phyloP scores from a whole-genome alignment of 2,888 invertebrate genomes.

The Carpatolechia fugitivella region DNA sequence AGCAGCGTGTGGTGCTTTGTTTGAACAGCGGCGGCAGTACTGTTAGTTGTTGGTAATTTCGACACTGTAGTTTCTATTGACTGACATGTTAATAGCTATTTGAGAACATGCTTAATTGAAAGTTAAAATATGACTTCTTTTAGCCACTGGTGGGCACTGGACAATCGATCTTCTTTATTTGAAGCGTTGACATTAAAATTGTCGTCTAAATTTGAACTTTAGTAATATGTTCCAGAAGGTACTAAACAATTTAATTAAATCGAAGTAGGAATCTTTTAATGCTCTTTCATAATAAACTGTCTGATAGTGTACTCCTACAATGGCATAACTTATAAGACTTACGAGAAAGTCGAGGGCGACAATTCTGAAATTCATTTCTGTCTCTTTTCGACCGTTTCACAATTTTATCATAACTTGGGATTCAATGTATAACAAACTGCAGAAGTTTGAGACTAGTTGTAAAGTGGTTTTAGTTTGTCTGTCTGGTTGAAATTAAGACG shows the following conservation, averaged over 20 bases:
- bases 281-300: too few species aligned
- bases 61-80: neutral
- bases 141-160: too few species aligned
- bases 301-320: too few species aligned
- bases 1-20: neutral
- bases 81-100: constrained; percentile 3
- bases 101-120: neutral
- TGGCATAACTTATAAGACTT: too few species aligned
- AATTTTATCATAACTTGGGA: neutral
- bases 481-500: neutral
- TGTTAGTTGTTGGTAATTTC: neutral
- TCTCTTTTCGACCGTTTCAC: neutral
- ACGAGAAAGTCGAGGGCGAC: too few species aligned
- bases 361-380: neutral
- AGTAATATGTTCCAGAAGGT: too few species aligned
- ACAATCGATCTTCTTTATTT: too few species aligned
- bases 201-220: too few species aligned
- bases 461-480: neutral
- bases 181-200: too few species aligned
- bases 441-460: neutral
- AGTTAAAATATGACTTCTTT: neutral
- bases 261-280: too few species aligned
- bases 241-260: too few species aligned
- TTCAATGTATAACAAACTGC: neutral
- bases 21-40: neutral